These are phyloP conservation scores for Ips typographus DNA, from an alignment of 1,140 invertebrate genomes.

Conservation along the genomic window DNA sequence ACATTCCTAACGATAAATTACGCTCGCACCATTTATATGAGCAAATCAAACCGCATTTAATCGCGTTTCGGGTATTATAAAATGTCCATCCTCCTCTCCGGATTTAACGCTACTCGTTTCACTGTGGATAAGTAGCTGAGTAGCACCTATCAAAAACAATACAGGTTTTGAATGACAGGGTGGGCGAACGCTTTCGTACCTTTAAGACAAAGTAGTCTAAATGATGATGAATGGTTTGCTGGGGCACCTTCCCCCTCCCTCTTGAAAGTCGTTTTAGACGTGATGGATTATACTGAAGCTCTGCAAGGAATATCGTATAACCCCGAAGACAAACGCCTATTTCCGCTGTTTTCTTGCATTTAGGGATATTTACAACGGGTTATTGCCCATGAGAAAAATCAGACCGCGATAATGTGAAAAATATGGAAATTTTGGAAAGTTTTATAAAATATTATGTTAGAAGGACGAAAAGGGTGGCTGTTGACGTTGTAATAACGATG, in stretches of 20 bases:
- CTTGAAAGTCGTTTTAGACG: not conserved
- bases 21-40: too few species aligned
- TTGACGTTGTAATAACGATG: constrained; percentile 3
- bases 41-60: too few species aligned
- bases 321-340: constrained; percentile 1
- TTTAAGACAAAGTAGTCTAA: not conserved
- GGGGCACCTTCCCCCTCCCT: not conserved
- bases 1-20: too few species aligned
- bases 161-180: not conserved
- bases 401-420: constrained; percentile 15
- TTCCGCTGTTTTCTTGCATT: constrained; percentile 10
- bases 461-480: not conserved
- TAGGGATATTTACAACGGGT: constrained; percentile 4
- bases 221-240: constrained; percentile 6
- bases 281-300: constrained; percentile 7
- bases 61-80: too few species aligned
- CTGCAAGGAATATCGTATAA: constrained; percentile 4
- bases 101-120: too few species aligned
- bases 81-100: too few species aligned
- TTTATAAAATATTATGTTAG: constrained; percentile 4
- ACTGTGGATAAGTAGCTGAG: too few species aligned
- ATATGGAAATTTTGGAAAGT: constrained; percentile 5
- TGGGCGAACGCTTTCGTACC: not conserved
- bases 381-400: constrained; percentile 10
- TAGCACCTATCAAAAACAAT: too few species aligned